phyloP scores from a whole-genome alignment of 2,113 vertebrate species.

The Sylvietta virens region DNA sequence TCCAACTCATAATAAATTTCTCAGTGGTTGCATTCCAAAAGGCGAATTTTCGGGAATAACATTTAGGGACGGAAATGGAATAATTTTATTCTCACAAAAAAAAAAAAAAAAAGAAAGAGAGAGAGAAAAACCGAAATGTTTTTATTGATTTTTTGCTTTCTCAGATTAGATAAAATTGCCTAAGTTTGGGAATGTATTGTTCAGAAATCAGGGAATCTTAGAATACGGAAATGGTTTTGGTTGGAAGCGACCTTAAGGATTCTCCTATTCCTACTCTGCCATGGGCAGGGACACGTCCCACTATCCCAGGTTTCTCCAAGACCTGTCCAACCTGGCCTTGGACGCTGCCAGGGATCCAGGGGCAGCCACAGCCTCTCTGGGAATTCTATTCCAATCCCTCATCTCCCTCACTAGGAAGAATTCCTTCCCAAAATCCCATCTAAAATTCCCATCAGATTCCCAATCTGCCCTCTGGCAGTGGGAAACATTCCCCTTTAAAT shows the following conservation, averaged over 20 bases:
- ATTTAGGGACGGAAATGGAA: background rate
- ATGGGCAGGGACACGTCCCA: background rate
- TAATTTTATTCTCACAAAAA: background rate
- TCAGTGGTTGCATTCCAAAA: background rate
- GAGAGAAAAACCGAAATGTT: fast-evolving
- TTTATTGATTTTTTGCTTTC: background rate
- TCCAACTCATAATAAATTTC: background rate
- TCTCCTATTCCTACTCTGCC: fast-evolving
- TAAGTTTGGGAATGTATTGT: background rate
- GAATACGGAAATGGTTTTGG: background rate
- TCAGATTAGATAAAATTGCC: background rate
- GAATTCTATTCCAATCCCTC: fast-evolving
- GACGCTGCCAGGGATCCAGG: background rate
- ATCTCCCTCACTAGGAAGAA: background rate
- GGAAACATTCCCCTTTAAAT: background rate
- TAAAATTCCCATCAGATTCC: no score
- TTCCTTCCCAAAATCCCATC: background rate
- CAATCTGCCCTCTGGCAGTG: background rate
- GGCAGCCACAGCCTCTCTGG: background rate
- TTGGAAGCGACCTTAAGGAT: background rate
- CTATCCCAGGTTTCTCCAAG: fast-evolving
- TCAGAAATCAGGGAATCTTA: background rate
- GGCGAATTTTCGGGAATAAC: background rate
- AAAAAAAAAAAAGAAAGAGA: background rate
- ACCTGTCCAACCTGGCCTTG: background rate